Base-by-base conservation (phyloP, 2,797 vertebrate genomes). In the Crax fasciolata region DNA sequence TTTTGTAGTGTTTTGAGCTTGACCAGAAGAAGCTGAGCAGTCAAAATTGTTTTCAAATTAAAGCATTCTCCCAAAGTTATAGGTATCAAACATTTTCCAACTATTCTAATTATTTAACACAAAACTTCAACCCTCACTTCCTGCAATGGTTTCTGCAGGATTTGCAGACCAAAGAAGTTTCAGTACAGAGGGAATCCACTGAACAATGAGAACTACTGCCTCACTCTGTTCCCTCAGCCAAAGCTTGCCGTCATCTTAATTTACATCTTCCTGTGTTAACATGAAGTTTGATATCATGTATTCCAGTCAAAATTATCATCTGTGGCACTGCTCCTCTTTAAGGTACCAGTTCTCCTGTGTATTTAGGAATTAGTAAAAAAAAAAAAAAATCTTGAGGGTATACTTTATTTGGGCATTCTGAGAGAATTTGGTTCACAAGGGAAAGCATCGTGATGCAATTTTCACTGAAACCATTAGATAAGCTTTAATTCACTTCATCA, bases 401-500 rank as follows among this genome's bases (percentile, higher is more conserved):
- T 66, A 39, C 18, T 73, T 84, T 73, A 32, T 46, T 25, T 79
- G 21, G 19, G 14, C 30, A 44, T 39, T 82, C 30, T 59, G 55
- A 48, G 48, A 62, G 30, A 79, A 59, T 51, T 62, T 65, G n/a
- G 4, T 27, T 92, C 52, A 62, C n/a, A 79, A 79, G 38, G 20
- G 41, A 86, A 86, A 6, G 3, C 16, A 12, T 11, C 59, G 24
- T 27, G 38, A 20, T 59, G 51, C 15, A 68, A 66, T 84, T 80
- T 81, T 58, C 41, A 25, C 7, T 63, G 62, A 89, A 86, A 38
- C 11, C 7, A 46, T 59, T 84, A 78, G 12, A 76, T 17, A 89
- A 93, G 83, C 10, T 86, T 94, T 67, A 84, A 62, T 63, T 89
- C 12, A n/a, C 23, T 71, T 87, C 58, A 49, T 35, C 30, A 71